Conservation (phyloP, 2,113 vertebrate species). For the Oenanthe melanoleuca region DNA sequence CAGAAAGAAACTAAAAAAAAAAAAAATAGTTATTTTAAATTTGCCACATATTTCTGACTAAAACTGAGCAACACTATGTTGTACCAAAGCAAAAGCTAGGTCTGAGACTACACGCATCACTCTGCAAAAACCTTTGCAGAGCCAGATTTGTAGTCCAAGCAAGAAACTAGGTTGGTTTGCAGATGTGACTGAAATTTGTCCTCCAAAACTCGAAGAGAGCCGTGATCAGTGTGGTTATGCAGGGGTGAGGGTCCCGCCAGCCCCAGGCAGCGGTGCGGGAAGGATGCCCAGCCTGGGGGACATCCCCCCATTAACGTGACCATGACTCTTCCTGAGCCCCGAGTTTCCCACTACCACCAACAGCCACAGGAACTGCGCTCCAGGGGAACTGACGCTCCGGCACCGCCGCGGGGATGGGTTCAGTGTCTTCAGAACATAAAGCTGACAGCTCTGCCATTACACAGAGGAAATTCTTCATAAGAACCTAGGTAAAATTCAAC, state of each 20-base stretch:
- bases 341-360: accelerated
- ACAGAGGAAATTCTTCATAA: not conserved
- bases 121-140: not conserved
- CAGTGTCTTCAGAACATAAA: accelerated
- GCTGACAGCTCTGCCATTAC: not conserved
- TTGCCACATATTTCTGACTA: not conserved
- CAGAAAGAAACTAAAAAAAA: not conserved
- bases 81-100: not conserved
- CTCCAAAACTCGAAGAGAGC: not conserved
- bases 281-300: not conserved
- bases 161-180: not conserved
- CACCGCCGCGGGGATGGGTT: accelerated
- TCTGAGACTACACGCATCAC: not conserved
- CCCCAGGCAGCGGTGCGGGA: accelerated
- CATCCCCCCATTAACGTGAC: accelerated
- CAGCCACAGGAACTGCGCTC: not conserved
- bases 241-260: not conserved
- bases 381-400: not conserved
- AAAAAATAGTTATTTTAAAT: not conserved
- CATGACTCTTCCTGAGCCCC: not conserved
- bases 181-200: not conserved
- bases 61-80: not conserved
- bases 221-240: not conserved
- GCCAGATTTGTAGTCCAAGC: not conserved
- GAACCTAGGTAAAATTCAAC: too few relatives aligned